Conservation (phyloP, 2,113 vertebrate genomes). For the Cyphomyrus plagiostoma region DNA sequence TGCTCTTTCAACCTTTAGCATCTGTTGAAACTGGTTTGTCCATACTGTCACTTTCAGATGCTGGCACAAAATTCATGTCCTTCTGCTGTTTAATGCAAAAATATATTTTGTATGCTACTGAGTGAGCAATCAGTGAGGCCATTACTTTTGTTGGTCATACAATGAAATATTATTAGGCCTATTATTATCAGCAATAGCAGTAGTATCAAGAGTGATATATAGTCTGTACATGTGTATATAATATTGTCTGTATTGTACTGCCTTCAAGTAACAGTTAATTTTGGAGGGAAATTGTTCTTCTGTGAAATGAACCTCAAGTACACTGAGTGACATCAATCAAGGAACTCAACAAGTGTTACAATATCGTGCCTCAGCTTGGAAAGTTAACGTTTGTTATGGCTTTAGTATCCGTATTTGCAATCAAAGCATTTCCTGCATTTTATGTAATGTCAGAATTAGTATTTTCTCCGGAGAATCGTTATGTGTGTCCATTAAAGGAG, state of each 20-base stretch:
- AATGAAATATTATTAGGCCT: background rate
- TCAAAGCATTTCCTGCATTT: background rate
- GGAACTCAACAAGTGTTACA: background rate
- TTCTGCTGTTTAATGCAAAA: background rate
- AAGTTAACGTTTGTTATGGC: background rate
- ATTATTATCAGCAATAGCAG: background rate
- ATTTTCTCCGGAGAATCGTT: background rate
- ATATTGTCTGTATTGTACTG: slow-evolving; percentile 1
- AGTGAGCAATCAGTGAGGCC: background rate
- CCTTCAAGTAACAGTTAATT: background rate
- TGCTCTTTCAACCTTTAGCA: background rate
- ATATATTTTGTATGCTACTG: background rate
- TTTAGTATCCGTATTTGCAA: background rate
- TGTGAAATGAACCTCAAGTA: background rate
- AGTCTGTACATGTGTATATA: background rate
- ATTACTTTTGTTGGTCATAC: background rate
- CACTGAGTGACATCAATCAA: background rate
- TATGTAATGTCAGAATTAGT: background rate
- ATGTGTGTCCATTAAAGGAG: background rate
- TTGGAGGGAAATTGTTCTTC: background rate
- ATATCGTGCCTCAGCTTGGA: background rate
- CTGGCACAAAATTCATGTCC: background rate
- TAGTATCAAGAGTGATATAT: background rate
- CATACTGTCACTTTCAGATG: background rate
- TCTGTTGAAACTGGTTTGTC: background rate